A percentile compares a stretch with the other conserved stretches of the same genome.
Conservation (phyloP, 2,797 vertebrate genomes). For the Fistularia commersonii region DNA sequence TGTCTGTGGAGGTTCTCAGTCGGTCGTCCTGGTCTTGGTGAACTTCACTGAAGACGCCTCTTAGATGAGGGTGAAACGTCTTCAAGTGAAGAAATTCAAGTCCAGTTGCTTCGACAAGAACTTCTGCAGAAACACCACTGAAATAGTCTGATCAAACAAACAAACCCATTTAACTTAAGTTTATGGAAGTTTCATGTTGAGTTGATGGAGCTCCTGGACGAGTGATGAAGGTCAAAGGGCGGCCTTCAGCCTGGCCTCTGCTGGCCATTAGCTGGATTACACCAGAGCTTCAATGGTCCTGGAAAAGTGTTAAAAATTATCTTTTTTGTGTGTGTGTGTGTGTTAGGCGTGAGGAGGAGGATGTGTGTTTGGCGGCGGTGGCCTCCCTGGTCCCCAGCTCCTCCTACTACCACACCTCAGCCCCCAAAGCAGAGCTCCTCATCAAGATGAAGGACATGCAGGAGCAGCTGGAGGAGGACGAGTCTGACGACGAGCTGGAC, state of each 20-base stretch:
- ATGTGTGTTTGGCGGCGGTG: conserved; percentile 28
- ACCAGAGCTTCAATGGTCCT: not conserved
- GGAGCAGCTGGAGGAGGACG: conserved; percentile 74
- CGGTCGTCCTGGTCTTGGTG: no score
- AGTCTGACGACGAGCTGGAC: conserved; percentile 85
- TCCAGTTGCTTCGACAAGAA: no score
- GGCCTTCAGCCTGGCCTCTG: conserved; percentile 21
- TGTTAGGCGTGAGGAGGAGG: conserved; percentile 79
- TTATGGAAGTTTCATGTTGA: no score
- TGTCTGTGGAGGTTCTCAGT: no score
- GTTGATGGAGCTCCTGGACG: no score
- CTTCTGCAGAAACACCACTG: no score
- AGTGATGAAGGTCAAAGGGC: not conserved
- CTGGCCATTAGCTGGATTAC: conserved; percentile 18
- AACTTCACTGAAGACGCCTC: no score
- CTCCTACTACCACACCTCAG: conserved; percentile 94
- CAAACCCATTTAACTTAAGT: no score
- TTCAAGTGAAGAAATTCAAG: no score
- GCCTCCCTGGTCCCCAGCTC: conserved; percentile 85
- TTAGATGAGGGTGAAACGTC: no score
- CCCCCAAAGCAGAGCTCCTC: conserved; percentile 92
- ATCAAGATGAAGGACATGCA: conserved; percentile 96
- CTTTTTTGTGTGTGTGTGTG: conserved; percentile 7
- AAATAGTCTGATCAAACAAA: no score
- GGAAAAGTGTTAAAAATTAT: not conserved